These are phyloP conservation scores for Pelecanus crispus DNA, from an alignment of 2,113 vertebrate species.

Conservation along the genomic window DNA sequence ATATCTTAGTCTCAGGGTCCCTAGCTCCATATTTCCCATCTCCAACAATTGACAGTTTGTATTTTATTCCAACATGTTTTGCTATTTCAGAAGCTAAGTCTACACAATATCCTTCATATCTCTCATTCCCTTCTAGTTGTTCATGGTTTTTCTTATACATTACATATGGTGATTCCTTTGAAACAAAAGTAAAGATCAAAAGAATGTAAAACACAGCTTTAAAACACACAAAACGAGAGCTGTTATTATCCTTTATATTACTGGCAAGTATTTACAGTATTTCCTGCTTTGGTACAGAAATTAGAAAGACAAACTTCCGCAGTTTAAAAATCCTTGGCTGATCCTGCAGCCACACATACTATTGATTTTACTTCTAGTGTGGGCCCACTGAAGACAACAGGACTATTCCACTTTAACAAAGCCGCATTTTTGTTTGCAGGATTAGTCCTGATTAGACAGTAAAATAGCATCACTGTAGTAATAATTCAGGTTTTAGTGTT, in stretches of 20 bases:
- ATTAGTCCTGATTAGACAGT: background rate
- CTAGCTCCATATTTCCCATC: constrained; percentile 98
- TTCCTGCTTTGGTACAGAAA: constrained; percentile 12
- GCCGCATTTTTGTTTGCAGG: background rate
- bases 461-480: background rate
- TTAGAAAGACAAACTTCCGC: background rate
- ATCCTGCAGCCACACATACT: background rate
- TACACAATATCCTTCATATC: constrained; percentile 99
- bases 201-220: constrained; percentile 77
- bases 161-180: constrained; percentile 99
- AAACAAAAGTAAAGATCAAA: constrained; percentile 72
- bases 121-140: constrained; percentile 98
- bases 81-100: constrained; percentile 99
- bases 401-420: background rate
- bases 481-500: background rate
- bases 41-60: constrained; percentile 98
- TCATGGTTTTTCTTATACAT: constrained; percentile 99
- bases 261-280: constrained; percentile 10
- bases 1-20: constrained; percentile 98
- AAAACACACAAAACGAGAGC: constrained; percentile 51
- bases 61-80: constrained; percentile 99
- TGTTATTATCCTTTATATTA: constrained; percentile 28
- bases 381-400: background rate
- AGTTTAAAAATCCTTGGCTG: background rate
- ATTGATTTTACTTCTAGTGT: background rate